phyloP scores from a whole-genome alignment of 2,113 vertebrate species.

The Holacanthus passer region DNA sequence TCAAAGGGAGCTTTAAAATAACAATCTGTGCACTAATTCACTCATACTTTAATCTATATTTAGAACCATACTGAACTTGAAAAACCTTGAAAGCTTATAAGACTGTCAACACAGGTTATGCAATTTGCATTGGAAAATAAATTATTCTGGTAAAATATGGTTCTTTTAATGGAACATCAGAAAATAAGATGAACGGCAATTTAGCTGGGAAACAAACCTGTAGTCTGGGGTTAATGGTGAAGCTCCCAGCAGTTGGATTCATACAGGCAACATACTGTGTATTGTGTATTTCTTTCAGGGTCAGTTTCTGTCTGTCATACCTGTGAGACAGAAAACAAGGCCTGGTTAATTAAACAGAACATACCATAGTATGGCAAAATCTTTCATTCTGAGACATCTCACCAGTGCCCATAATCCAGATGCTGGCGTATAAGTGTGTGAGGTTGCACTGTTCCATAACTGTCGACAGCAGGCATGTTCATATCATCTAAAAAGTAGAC shows the following conservation, averaged over 20 bases:
- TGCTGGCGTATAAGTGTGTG: conserved; percentile 86
- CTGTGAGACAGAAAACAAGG: conserved; percentile 51
- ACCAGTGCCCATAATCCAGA: conserved; percentile 87
- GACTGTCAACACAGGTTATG: not conserved
- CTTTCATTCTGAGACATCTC: conserved; percentile 41
- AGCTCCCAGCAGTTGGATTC: conserved; percentile 88
- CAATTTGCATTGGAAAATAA: conserved; percentile 6
- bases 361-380: not conserved
- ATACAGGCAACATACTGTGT: conserved; percentile 88
- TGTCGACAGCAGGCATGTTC: conserved; percentile 86
- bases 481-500: conserved; percentile 88
- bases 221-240: conserved; percentile 86
- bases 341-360: not conserved
- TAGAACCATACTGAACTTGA: not conserved
- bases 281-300: conserved; percentile 85
- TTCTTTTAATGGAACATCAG: conserved; percentile 2
- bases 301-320: conserved; percentile 88
- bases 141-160: not conserved
- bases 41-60: not conserved
- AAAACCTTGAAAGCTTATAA: not conserved
- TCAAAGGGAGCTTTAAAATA: not conserved
- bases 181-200: not conserved
- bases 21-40: not conserved
- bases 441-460: conserved; percentile 83
- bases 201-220: conserved; percentile 78